Evolutionary conservation across 1,140 invertebrate genomes (phyloP).

Genomic region (Rhynchophorus ferrugineus): DNA sequence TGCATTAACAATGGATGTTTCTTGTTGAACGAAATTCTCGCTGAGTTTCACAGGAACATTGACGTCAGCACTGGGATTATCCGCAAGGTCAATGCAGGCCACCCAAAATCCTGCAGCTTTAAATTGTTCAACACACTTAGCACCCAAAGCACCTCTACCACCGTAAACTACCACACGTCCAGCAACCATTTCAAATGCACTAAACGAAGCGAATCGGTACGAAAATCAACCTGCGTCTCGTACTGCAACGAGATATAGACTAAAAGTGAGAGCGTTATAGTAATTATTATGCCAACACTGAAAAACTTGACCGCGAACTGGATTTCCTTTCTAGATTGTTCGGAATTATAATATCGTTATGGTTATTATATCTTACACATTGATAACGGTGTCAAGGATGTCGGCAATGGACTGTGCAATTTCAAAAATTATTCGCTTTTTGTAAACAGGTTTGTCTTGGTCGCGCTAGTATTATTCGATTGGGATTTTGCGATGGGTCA

Average conservation of each 20-base stretch:
- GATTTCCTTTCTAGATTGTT: not conserved
- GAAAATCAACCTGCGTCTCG: not conserved
- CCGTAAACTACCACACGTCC: slow-evolving; percentile 85
- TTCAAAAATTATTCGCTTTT: too few relatives aligned
- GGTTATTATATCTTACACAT: not conserved
- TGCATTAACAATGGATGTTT: slow-evolving; percentile 54
- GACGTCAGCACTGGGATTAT: slow-evolving; percentile 83
- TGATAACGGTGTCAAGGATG: not conserved
- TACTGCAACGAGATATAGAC: not conserved
- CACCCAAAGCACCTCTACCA: slow-evolving; percentile 90
- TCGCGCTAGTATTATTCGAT: too few relatives aligned
- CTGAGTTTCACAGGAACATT: slow-evolving; percentile 79
- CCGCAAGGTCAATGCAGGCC: slow-evolving; percentile 80
- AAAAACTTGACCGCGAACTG: not conserved
- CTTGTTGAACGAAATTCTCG: slow-evolving; percentile 71
- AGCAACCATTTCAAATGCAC: not conserved
- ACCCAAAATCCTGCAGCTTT: slow-evolving; percentile 93
- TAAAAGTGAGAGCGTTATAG: not conserved
- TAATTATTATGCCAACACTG: not conserved
- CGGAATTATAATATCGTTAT: not conserved
- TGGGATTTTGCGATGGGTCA: too few relatives aligned
- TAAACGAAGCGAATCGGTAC: not conserved
- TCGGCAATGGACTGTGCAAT: not conserved
- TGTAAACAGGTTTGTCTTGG: too few relatives aligned
- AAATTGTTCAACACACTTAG: slow-evolving; percentile 76